Evolutionary conservation across 2,113 vertebrate species (phyloP).

Genomic region (Cyanistes caeruleus): DNA sequence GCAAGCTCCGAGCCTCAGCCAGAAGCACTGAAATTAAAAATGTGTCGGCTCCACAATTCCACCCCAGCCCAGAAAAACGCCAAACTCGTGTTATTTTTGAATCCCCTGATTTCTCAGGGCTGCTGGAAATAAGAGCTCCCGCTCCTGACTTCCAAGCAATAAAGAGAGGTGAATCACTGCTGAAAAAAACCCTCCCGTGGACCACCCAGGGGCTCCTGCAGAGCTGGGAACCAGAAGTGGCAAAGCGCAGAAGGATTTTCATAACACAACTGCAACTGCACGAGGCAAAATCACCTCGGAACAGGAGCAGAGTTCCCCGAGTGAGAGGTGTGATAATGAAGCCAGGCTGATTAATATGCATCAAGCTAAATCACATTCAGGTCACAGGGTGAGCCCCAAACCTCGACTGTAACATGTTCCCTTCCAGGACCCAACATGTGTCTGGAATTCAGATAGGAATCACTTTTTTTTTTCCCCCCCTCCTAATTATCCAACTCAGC

Average conservation of each 20-base stretch:
- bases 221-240: conserved; percentile 13
- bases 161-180: conserved; percentile 57
- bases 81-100: conserved; percentile 42
- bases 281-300: not conserved
- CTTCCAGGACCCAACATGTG: not conserved
- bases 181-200: not conserved
- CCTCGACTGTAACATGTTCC: not conserved
- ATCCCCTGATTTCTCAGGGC: conserved; percentile 39
- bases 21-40: not conserved
- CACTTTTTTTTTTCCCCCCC: not conserved
- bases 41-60: not conserved
- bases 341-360: conserved; percentile 18
- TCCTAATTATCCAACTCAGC: not conserved
- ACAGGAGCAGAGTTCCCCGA: not conserved
- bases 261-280: not conserved
- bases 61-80: not conserved
- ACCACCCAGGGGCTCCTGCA: conserved; percentile 58
- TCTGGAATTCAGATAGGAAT: conserved; percentile 10
- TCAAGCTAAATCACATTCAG: not conserved
- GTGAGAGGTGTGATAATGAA: conserved; percentile 22
- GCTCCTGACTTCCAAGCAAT: conserved; percentile 50
- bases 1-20: accelerated
- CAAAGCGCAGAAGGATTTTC: conserved; percentile 1
- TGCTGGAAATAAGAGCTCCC: conserved; percentile 56
- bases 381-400: not conserved